Conservation (phyloP, 2,888 invertebrate genomes). For the Eupithecia abbreviata region DNA sequence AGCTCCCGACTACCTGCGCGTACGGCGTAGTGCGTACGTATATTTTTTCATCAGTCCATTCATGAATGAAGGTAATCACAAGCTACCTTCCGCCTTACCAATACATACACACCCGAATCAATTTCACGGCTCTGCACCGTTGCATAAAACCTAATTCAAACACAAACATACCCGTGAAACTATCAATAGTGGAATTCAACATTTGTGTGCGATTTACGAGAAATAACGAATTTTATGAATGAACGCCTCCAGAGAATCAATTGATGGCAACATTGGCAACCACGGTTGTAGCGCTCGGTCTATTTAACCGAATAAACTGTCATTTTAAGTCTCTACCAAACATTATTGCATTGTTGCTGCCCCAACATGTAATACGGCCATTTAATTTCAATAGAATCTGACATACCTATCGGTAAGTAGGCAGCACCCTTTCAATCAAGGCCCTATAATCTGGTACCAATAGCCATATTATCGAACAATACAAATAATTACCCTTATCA, state of each 20-base stretch:
- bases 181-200: constrained; percentile 56
- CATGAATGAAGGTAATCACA: constrained; percentile 64
- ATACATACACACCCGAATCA: constrained; percentile 67
- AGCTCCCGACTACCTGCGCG: constrained; percentile 66
- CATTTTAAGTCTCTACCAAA: constrained; percentile 57
- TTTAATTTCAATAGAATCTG: constrained; percentile 62
- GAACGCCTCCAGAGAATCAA: constrained; percentile 76
- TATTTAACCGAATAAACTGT: constrained; percentile 70
- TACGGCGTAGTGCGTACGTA: constrained; percentile 64
- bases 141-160: constrained; percentile 77
- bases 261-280: constrained; percentile 28
- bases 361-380: constrained; percentile 64
- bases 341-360: constrained; percentile 59
- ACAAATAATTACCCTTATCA: constrained; percentile 77
- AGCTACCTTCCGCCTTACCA: constrained; percentile 69
- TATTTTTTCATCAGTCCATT: constrained; percentile 62
- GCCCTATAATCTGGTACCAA: constrained; percentile 63
- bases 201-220: constrained; percentile 59
- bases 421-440: constrained; percentile 57
- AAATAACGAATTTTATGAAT: constrained; percentile 71
- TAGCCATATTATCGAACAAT: constrained; percentile 78
- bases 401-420: constrained; percentile 44
- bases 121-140: constrained; percentile 77
- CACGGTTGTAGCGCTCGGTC: constrained; percentile 55
- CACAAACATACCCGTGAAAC: constrained; percentile 62